Conservation (phyloP, 1,140 invertebrate genomes). For the Rhopalosiphum maidis region DNA sequence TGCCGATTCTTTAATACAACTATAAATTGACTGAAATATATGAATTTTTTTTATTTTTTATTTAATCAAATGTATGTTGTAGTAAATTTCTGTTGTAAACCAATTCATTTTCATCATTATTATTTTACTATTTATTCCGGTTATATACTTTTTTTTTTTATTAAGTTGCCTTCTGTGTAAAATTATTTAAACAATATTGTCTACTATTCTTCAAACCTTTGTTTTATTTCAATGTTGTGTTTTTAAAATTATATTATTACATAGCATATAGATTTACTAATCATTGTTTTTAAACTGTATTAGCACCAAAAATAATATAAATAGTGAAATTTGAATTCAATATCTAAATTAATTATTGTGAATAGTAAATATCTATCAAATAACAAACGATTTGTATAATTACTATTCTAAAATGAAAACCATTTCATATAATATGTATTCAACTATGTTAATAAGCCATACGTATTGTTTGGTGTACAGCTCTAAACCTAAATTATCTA, state of each 20-base stretch:
- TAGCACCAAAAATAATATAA: neutral
- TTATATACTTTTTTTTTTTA: neutral
- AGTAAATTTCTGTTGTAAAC: neutral
- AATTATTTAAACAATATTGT: too few species aligned
- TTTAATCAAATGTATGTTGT: neutral
- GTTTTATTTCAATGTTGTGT: neutral
- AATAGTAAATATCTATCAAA: too few species aligned
- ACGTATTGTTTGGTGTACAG: too few species aligned
- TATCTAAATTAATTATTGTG: neutral
- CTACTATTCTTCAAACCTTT: neutral
- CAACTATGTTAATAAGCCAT: too few species aligned
- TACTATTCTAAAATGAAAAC: too few species aligned
- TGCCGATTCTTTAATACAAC: neutral
- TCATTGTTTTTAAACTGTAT: neutral
- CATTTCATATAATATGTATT: too few species aligned
- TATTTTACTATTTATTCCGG: neutral
- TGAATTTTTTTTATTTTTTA: neutral
- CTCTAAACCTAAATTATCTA: neutral
- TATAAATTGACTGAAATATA: neutral
- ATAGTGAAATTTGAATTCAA: neutral
- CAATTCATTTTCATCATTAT: neutral
- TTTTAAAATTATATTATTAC: neutral
- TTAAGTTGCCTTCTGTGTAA: neutral
- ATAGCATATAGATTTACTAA: neutral
- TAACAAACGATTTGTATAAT: too few species aligned